Conservation (phyloP, 2,888 invertebrate species). For the Cerceris ruficornis region DNA sequence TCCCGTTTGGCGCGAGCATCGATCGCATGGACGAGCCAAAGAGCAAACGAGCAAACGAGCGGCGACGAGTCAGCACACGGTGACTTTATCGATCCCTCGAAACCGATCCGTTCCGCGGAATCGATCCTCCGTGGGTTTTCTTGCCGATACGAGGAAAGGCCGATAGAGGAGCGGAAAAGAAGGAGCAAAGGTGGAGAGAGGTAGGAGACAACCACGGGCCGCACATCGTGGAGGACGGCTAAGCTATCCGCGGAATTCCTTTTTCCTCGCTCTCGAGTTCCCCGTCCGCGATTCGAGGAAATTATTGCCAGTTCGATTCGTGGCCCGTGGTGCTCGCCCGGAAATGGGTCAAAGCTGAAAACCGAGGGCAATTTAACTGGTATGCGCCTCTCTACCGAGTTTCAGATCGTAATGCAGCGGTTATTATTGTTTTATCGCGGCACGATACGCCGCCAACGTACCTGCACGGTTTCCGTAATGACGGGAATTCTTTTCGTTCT, state of each 20-base stretch:
- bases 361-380: conserved; percentile 42
- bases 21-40: no score
- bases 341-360: conserved; percentile 41
- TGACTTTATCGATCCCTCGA: conserved; percentile 67
- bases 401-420: conserved; percentile 9
- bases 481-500: conserved; percentile 15
- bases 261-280: conserved; percentile 23
- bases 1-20: conserved; percentile 16
- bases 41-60: no score
- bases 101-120: conserved; percentile 65
- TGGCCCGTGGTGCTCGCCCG: not conserved
- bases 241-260: conserved; percentile 38
- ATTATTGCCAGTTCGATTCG: conserved; percentile 14
- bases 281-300: conserved; percentile 36
- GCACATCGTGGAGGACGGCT: not conserved
- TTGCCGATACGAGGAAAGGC: conserved; percentile 59
- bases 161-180: not conserved
- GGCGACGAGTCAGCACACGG: conserved; percentile 15
- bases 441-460: conserved; percentile 1
- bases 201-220: not conserved
- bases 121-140: conserved; percentile 66
- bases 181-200: not conserved
- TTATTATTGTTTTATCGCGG: conserved; percentile 40
- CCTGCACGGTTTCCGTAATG: conserved; percentile 8
- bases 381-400: conserved; percentile 30